phyloP scores from a whole-genome alignment of 2,888 invertebrate genomes.

The Brachynemurus nebulosus region DNA sequence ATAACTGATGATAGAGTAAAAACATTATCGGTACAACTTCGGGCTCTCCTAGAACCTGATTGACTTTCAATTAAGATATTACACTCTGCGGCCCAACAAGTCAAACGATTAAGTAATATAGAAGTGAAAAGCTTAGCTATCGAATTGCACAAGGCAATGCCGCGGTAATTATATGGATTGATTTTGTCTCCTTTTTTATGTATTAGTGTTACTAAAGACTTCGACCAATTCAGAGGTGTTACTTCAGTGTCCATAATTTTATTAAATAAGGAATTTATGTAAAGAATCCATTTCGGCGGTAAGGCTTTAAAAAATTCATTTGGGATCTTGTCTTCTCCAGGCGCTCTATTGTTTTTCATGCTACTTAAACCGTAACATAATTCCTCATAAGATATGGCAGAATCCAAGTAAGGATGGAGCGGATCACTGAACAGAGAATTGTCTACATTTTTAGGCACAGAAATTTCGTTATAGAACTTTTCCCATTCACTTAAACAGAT shows the following conservation, averaged over 20 bases:
- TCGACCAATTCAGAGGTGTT: neutral
- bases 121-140: neutral
- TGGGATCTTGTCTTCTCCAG: no score
- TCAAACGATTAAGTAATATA: neutral
- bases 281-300: neutral
- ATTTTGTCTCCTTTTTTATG: neutral
- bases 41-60: no score
- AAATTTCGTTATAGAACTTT: no score
- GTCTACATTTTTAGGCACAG: no score
- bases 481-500: no score
- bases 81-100: neutral
- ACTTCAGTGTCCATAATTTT: neutral
- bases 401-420: no score
- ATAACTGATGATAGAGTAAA: neutral
- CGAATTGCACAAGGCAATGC: neutral
- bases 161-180: neutral
- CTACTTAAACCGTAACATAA: no score
- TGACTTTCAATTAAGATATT: neutral
- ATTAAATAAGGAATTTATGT: neutral
- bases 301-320: neutral
- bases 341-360: no score
- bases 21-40: neutral
- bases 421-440: no score
- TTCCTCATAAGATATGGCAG: no score
- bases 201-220: neutral